These are phyloP conservation scores for Ctenosaura bakeri DNA, from an alignment of 2,797 vertebrate genomes.

Conservation along the genomic window DNA sequence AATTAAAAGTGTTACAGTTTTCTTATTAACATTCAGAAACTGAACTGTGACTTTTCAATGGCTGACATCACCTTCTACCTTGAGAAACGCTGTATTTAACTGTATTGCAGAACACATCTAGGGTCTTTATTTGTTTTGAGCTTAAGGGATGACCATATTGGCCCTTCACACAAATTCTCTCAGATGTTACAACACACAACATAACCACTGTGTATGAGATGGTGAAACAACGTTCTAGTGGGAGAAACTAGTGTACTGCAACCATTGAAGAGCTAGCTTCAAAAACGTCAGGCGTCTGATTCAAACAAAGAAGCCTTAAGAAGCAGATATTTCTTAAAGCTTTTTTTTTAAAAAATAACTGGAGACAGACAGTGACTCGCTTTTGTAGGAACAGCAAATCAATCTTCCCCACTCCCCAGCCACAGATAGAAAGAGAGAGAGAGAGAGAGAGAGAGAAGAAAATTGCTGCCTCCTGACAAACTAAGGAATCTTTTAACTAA, in stretches of 20 bases:
- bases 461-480: rapidly evolving
- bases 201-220: constrained; percentile 32
- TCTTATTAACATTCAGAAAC: background rate
- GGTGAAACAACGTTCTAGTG: constrained; percentile 51
- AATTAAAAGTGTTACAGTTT: background rate
- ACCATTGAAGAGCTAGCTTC: constrained; percentile 57
- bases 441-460: background rate
- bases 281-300: background rate
- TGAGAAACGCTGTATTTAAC: background rate
- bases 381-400: constrained; percentile 45
- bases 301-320: constrained; percentile 46
- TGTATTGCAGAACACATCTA: constrained; percentile 37
- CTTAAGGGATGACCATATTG: background rate
- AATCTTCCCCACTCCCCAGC: background rate
- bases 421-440: background rate
- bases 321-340: constrained; percentile 19
- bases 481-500: rapidly evolving
- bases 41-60: background rate
- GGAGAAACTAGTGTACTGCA: constrained; percentile 19
- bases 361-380: constrained; percentile 22
- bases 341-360: background rate
- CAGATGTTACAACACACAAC: background rate
- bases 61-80: background rate
- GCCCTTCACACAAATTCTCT: rapidly evolving
- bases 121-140: constrained; percentile 47